These are phyloP conservation scores for Cinclus mexicanus DNA, from an alignment of 2,113 vertebrate species.

Conservation along the genomic window DNA sequence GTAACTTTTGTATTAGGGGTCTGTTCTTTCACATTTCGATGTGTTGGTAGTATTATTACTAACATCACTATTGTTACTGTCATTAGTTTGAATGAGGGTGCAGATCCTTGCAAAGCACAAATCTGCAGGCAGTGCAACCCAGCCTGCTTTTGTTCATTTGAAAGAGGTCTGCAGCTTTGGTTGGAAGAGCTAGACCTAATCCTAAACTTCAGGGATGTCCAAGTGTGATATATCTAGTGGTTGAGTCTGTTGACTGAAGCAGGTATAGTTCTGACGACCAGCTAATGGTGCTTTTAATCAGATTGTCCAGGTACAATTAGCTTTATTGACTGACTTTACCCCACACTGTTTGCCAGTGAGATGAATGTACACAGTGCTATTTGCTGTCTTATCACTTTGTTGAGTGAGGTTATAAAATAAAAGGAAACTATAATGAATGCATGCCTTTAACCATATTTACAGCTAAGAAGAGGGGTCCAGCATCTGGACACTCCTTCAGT, in stretches of 20 bases:
- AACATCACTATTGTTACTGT: background rate
- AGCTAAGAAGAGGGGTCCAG: background rate
- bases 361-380: background rate
- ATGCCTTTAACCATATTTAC: background rate
- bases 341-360: background rate
- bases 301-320: background rate
- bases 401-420: constrained; percentile 21
- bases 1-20: background rate
- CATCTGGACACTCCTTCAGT: background rate
- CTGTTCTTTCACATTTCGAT: background rate
- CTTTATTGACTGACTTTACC: constrained; percentile 16
- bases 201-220: background rate
- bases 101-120: background rate
- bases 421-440: background rate
- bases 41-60: background rate
- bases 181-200: background rate
- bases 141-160: background rate
- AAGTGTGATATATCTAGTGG: background rate
- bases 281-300: background rate
- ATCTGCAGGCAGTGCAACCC: background rate
- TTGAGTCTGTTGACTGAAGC: background rate
- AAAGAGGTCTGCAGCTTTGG: background rate
- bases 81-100: background rate
- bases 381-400: background rate
- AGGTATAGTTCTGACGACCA: background rate